Conservation (phyloP, 2,888 invertebrate genomes). For the Himalopsyche anomala region DNA sequence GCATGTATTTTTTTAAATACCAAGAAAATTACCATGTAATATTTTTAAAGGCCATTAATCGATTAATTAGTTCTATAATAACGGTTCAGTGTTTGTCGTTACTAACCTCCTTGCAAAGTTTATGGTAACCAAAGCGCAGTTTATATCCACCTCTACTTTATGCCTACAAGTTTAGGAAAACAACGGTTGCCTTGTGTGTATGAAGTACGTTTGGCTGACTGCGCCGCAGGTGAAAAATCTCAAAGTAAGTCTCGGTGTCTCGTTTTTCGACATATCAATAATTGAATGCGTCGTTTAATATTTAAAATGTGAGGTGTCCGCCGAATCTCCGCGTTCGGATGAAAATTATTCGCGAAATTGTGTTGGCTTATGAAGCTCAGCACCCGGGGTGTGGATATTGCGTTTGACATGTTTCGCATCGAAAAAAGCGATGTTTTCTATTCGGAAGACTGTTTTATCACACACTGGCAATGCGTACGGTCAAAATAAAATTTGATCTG, state of each 20-base stretch:
- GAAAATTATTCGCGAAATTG: constrained; percentile 41
- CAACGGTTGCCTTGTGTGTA: constrained; percentile 78
- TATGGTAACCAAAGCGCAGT: constrained; percentile 55
- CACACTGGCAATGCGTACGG: neutral
- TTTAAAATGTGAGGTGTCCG: neutral
- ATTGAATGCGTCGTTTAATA: neutral
- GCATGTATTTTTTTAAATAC: constrained; percentile 3
- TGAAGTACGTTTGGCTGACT: constrained; percentile 80
- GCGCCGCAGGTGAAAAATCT: constrained; percentile 78
- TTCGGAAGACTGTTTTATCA: constrained; percentile 15
- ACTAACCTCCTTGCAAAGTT: constrained; percentile 52
- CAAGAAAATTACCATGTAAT: neutral
- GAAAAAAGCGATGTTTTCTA: constrained; percentile 50
- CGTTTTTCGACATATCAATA: constrained; percentile 41
- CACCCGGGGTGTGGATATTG: constrained; percentile 63
- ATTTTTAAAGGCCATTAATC: constrained; percentile 22
- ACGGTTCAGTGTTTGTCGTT: constrained; percentile 11
- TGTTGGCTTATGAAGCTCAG: constrained; percentile 46
- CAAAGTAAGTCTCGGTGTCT: constrained; percentile 71
- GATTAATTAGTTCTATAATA: neutral
- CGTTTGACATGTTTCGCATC: constrained; percentile 60
- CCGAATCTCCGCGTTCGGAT: neutral
- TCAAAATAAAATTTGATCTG: neutral
- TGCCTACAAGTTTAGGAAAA: constrained; percentile 72
- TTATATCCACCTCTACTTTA: constrained; percentile 56